A percentile compares a stretch with the other conserved stretches of the same genome.
Evolutionary conservation across 1,140 invertebrate species (phyloP).

Genomic region (Nomia melanderi): DNA sequence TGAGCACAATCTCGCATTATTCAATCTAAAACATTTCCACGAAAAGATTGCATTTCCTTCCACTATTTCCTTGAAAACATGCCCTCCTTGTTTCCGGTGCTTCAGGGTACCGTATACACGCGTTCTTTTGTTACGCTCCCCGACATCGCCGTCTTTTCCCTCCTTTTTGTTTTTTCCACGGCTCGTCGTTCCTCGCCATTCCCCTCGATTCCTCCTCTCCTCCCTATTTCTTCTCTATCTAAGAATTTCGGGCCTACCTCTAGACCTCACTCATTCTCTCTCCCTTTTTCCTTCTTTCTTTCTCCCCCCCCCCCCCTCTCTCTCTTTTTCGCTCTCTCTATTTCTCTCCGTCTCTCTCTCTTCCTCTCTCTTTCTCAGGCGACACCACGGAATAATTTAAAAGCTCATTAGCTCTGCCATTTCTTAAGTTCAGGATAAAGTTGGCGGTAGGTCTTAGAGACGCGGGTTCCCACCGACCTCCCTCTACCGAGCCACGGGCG

Average conservation of each 20-base stretch:
- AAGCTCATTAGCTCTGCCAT: conserved; percentile 77
- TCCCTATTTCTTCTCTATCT: conserved; percentile 2
- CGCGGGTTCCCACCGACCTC: conserved; percentile 5
- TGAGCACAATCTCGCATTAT: too few species aligned
- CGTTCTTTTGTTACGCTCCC: conserved; percentile 23
- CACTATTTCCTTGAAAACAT: neutral
- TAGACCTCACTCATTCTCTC: too few species aligned
- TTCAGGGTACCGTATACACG: neutral
- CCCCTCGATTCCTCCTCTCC: too few species aligned
- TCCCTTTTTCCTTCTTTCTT: too few species aligned
- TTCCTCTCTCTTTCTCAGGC: conserved; percentile 9
- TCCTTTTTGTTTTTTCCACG: conserved; percentile 9
- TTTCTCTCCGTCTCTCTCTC: too few species aligned
- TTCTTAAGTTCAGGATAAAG: conserved; percentile 75
- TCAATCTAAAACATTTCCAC: neutral
- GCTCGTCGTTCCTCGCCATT: neutral
- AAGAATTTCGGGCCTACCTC: conserved; percentile 43
- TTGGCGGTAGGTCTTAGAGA: conserved; percentile 57
- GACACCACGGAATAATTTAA: conserved; percentile 73
- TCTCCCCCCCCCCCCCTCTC: conserved; percentile 14
- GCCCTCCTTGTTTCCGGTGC: neutral
- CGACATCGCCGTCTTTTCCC: conserved; percentile 2
- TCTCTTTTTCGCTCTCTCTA: too few species aligned
- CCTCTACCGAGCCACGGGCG: neutral
- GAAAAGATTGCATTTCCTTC: neutral